Evolutionary conservation across 1,140 invertebrate genomes (phyloP).

Genomic region (Drosophila burlai): DNA sequence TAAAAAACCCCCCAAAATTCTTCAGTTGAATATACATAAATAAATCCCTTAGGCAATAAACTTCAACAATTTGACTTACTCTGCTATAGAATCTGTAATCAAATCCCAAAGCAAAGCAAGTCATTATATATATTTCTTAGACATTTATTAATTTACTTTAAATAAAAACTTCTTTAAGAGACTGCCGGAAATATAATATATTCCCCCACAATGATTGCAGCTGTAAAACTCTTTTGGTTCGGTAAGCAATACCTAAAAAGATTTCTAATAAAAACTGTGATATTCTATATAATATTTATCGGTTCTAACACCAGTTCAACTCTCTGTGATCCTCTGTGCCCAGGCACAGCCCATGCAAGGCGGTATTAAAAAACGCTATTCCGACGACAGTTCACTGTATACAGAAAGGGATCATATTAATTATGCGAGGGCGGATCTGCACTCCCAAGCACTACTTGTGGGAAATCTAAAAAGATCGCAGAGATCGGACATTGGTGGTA

Average conservation of each 20-base stretch:
- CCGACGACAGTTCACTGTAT: neutral
- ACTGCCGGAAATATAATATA: neutral
- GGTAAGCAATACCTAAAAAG: constrained; percentile 28
- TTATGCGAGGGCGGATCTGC: neutral
- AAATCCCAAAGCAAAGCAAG: constrained; percentile 5
- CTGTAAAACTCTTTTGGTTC: constrained; percentile 44
- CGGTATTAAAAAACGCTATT: neutral
- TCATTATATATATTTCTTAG: neutral
- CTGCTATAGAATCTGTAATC: neutral
- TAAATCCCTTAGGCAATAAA: neutral
- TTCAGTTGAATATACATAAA: neutral
- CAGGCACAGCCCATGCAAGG: constrained; percentile 29
- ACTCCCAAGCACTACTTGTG: neutral
- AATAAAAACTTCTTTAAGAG: constrained; percentile 1
- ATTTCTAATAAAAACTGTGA: neutral
- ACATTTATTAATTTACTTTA: neutral
- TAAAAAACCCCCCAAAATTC: too few relatives aligned
- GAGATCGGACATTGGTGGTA: neutral
- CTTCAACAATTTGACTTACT: too few relatives aligned
- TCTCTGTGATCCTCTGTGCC: constrained; percentile 31
- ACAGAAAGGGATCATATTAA: constrained; percentile 1
- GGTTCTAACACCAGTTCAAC: constrained; percentile 9
- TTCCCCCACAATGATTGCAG: constrained; percentile 24
- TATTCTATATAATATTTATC: too few relatives aligned
- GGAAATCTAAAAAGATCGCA: neutral